Evolutionary conservation across 2,888 invertebrate species (phyloP), one percentile per base, ranked within the genome.

Genomic region (Cactoblastis cactorum): DNA sequence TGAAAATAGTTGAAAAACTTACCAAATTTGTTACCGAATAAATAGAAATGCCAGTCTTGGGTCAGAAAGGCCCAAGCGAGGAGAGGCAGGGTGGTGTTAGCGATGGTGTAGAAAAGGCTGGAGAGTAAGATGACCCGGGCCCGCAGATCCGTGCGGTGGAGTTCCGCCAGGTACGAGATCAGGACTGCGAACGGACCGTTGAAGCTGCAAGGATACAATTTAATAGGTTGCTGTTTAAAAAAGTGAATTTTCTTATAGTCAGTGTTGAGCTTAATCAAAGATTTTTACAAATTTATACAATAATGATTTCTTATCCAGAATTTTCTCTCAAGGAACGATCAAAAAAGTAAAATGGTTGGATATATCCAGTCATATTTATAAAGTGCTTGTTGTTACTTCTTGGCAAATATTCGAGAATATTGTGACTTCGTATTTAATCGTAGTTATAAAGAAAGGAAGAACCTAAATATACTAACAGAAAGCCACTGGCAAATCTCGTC

Each of bases 1-100:
- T 15, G 45, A 32, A 33, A 11, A n/a, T 22, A 5, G 5, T 17
- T 1, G 5, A 15, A 18, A 14, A 17, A 51, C 70, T 68, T 55
- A 86, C 87, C 83, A 53, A 88, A 64, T 5, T 45, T 59, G n/a
- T 68, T 69, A 0, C 67, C 69, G 53, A 76, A 78, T 0, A 93
- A 50, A 3, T 71, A 61, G 48, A 91, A 82, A 28, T 88, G 74
- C 87, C 92, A 91, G 17, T 90, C 71, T 39, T 91, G 83, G 0
- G 95, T 94, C 52, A 96, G 90, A 19, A 96, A 83, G 3, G 89
- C 75, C 93, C 95, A 94, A 5, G 96, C 96, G 50, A 96, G 67
- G 32, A 92, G 86, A 15, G 94, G 94, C 52, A 95, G 83, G 12
- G 92, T 79, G 46, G 93, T 85, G 59, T 91, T 93, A 37, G 92